These are phyloP conservation scores for Sitta carolinensis DNA, from an alignment of 2,797 vertebrate genomes.

Conservation along the genomic window DNA sequence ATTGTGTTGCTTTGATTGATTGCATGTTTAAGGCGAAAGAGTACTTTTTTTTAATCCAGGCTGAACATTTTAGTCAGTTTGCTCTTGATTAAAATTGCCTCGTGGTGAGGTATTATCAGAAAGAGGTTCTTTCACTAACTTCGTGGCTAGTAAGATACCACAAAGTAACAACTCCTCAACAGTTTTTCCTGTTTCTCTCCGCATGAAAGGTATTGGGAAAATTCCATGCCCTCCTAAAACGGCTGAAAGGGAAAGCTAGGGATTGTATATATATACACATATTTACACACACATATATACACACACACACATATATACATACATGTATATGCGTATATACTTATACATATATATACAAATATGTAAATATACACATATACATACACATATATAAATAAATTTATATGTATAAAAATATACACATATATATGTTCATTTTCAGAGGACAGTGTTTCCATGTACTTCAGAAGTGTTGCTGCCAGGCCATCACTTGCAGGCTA, in stretches of 20 bases:
- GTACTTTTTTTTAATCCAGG: conserved; percentile 19
- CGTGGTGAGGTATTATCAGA: background rate
- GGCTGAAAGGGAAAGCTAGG: background rate
- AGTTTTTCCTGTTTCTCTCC: background rate
- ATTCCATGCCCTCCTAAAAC: background rate
- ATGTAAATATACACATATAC: no score
- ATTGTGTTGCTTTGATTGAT: conserved; percentile 20
- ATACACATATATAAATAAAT: no score
- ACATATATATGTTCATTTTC: background rate
- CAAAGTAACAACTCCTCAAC: background rate
- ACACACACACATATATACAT: background rate
- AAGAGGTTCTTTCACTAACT: background rate
- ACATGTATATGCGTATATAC: no score
- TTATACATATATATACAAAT: no score
- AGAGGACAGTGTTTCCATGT: background rate
- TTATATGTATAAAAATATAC: background rate
- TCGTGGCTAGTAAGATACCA: background rate
- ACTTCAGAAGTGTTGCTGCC: background rate
- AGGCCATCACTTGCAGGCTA: background rate
- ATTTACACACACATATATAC: background rate
- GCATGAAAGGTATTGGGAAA: accelerated
- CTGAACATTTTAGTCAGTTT: background rate
- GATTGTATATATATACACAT: no score
- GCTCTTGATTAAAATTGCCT: conserved; percentile 45
- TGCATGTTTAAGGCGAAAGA: conserved; percentile 31